A percentile compares a stretch with the other conserved stretches of the same genome.
These are phyloP conservation scores for Nipponia nippon DNA, from an alignment of 2,113 vertebrate species.

Conservation along the genomic window DNA sequence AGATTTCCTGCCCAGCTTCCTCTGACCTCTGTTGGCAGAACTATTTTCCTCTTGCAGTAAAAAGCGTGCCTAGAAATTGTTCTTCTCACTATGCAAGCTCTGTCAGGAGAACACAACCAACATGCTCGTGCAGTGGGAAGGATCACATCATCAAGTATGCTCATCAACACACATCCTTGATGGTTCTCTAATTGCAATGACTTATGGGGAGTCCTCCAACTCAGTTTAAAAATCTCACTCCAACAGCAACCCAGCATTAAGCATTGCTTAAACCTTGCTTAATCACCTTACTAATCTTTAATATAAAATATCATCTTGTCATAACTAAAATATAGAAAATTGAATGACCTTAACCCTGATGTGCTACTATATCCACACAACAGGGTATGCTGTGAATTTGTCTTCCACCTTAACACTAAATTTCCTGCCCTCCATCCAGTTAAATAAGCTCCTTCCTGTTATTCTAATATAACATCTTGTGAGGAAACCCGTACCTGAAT, in stretches of 20 bases:
- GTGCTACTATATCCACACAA: not conserved
- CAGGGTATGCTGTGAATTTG: not conserved
- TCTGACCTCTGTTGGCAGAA: constrained; percentile 4
- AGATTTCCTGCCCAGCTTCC: constrained; percentile 27
- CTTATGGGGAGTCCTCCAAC: not conserved
- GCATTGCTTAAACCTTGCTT: not conserved
- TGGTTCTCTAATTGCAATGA: not conserved
- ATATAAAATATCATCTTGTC: not conserved
- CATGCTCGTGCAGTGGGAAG: not conserved
- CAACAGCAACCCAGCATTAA: not conserved
- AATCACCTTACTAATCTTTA: not conserved
- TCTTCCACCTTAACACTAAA: not conserved
- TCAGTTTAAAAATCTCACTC: not conserved
- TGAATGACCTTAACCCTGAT: not conserved
- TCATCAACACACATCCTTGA: not conserved
- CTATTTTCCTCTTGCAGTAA: not conserved
- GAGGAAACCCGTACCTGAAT: not conserved
- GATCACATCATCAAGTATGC: not conserved
- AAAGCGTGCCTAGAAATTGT: not conserved
- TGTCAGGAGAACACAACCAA: not conserved
- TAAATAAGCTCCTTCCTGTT: not conserved
- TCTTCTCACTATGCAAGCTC: not conserved
- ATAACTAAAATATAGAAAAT: not conserved
- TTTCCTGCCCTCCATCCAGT: not conserved
- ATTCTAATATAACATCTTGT: not conserved